Base-by-base conservation (phyloP, 2,888 invertebrate genomes). In the Rhamnusium bicolor region DNA sequence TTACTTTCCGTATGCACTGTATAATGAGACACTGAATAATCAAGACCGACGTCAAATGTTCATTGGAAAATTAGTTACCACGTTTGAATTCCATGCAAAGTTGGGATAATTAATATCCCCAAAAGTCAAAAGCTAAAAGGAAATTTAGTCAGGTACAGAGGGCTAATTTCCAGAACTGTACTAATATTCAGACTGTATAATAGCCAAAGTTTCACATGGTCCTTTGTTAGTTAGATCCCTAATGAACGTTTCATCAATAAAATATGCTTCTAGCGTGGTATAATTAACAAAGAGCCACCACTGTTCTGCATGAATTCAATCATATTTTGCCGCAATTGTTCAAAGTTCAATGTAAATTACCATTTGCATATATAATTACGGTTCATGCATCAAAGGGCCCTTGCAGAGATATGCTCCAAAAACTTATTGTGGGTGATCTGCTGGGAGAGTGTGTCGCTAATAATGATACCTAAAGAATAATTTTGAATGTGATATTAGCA, bases 301-400 rank as follows among this genome's bases (percentile, higher is more conserved):
- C 70, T 66, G 74, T 79, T 79, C 77, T 75, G 79, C 79, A 78
- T 78, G 81, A 81, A 80, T 77, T 78, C 78, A 83, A 83, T 83
- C 78, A 84, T 83, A 84, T 85, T 83, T 81, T 79, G 71, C 74
- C 75, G 79, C 80, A 84, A 85, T 86, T 85, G 86, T 86, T 87
- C 87, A 86, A 87, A 87, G 87, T 87, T 86, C 86, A 85, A 84
- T 85, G 86, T 82, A 86, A 87, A 86, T 86, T 81, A 82, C 80
- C 83, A 86, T 87, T 87, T 86, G 81, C 87, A 87, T 87, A 87
- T 79, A 86, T 87, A 87, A 87, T 87, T 87, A 86, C 80, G 78
- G 79, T 78, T 78, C 79, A 76, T 75, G 77, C 82, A 75, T 84
- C 83, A 84, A 84, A 83, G 83, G 80, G 77, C 79, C 62, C 72